A percentile compares a stretch with the other conserved stretches of the same genome.
Conservation (phyloP, 2,888 invertebrate species). For the Archips xylosteana region DNA sequence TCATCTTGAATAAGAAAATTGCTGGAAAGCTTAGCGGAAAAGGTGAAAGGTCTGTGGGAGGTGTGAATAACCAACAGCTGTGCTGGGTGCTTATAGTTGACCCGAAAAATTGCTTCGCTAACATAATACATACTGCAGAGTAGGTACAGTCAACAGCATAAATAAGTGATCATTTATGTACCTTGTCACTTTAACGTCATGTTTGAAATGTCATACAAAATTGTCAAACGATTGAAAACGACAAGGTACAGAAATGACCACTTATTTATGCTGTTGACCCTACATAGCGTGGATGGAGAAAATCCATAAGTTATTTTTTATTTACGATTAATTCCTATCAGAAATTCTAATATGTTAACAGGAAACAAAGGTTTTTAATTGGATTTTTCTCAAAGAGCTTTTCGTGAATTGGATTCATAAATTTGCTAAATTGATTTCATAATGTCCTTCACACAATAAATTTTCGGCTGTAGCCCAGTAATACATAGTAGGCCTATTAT, state of each 20-base stretch:
- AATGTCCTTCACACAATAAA: neutral
- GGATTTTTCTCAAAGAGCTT: constrained; percentile 7
- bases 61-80: constrained; percentile 24
- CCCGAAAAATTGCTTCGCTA: constrained; percentile 24
- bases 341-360: constrained; percentile 12
- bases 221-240: too few relatives aligned
- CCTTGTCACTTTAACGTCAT: too few relatives aligned
- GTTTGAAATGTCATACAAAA: too few relatives aligned
- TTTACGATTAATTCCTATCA: neutral
- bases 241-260: too few relatives aligned
- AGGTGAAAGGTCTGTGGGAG: constrained; percentile 13
- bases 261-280: too few relatives aligned
- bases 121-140: neutral
- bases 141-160: too few relatives aligned
- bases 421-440: constrained; percentile 8
- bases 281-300: neutral
- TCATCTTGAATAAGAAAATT: constrained; percentile 21
- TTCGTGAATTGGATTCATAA: constrained; percentile 8
- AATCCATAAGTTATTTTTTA: neutral
- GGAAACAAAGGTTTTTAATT: constrained; percentile 3
- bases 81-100: constrained; percentile 14
- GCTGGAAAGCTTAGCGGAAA: constrained; percentile 4
- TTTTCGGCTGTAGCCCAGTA: neutral
- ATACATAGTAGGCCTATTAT: neutral
- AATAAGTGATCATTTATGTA: too few relatives aligned